Evolutionary conservation across 2,888 invertebrate genomes (phyloP), one percentile per base, ranked within the genome.

Genomic region (Drosophila acutilabella): DNA sequence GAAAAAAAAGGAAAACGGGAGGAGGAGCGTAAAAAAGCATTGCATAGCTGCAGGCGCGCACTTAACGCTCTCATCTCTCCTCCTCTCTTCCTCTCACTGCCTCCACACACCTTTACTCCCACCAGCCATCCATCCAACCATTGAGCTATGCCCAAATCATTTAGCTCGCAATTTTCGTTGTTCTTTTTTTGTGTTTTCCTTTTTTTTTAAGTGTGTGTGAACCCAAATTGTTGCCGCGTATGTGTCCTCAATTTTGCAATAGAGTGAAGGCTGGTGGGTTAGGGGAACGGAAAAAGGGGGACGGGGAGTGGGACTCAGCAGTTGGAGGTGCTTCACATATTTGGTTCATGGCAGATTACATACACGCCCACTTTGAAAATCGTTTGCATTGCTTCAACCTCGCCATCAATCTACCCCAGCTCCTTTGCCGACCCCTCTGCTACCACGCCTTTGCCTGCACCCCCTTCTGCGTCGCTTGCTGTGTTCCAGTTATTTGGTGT

Each of bases 291-390:
- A 2, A 2, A 2, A 18, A 18, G 2, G 2, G 18, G 18, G 3
- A 3, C 0, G 2, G 3, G 3, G 47, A 33, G 48, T 53, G 50
- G 33, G 41, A 42, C 45, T 82, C 76, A 64, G 65, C 61, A 26
- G 26, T 26, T 26, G 26, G 26, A 26, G 26, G 26, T 26, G 50
- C 51, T 71, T 65, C 71, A 60, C 86, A 80, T 82, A 83, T 88
- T 83, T 83, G 88, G 82, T 77, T 83, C 88, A 85, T 80, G 86
- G 83, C 86, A 88, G 88, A 82, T 88, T 83, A 77, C 86, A 79
- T 85, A 79, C 76, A 88, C 88, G 88, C 83, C 74, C 78, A 71
- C 81, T 87, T 81, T 81, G 71, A 78, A 81, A 83, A 81, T 87
- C 81, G 81, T 74, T 81, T 81, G 87, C 83, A 78, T 86, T 86